Base-by-base conservation (phyloP, 2,113 vertebrate species). In the Clarias magur region DNA sequence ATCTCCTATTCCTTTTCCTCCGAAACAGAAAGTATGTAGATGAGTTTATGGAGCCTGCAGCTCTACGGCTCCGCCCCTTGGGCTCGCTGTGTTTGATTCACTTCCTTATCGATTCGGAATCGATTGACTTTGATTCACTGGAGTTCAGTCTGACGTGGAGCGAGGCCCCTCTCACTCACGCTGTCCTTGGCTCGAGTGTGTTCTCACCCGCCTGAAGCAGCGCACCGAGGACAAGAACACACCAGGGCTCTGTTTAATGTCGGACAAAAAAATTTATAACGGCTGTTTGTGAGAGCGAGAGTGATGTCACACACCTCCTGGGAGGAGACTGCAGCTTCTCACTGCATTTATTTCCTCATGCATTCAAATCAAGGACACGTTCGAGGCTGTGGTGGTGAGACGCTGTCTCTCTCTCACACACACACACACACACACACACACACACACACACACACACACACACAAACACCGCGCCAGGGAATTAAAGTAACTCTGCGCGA, bases 311-410 rank as follows among this genome's bases (percentile, higher is more conserved):
- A 78, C 76, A 59, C 54, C 78, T 57, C 53, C 54, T 9, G 27
- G 27, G n/a, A 80, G 6, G n/a, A 34, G 54, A 57, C 54, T 3
- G n/a, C 27, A 19, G 53, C 54, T 7, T 19, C 12, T 59, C 2
- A 27, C 78, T 34, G 16, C 54, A 30, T 80, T 59, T 60, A 80
- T 8, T 80, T 59, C 54, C 78, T 80, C 56, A 80, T 80, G 78
- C 78, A 80, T 80, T 80, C 30, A 80, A 57, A 80, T 80, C 78
- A 80, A 80, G 78, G 78, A 80, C 78, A 80, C 78, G 17, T 13
- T 27, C 25, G 23, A 48, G 1, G 78, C 78, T 80, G 78, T 27
- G 34, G 54, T 80, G 78, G 56, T 16, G 30, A 34, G 54, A 60
- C 56, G 30, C 1, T 19, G 53, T 85, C 27, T 38, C 3, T 38